phyloP scores from a whole-genome alignment of 2,797 vertebrate species.

The Pteronotus mesoamericanus region DNA sequence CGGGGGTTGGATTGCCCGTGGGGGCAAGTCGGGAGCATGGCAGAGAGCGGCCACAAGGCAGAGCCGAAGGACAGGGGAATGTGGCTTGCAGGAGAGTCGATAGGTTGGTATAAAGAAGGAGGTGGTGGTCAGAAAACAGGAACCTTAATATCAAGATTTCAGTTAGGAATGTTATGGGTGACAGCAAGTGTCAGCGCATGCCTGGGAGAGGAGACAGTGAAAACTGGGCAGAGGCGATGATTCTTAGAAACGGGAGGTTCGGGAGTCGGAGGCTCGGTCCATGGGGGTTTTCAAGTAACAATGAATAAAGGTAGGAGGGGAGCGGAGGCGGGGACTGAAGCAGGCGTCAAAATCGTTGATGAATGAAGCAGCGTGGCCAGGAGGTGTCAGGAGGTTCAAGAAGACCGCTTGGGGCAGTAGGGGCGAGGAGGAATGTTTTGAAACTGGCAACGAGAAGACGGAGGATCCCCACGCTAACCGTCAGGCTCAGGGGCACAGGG shows the following conservation, averaged over 20 bases:
- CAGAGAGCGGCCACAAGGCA: background rate
- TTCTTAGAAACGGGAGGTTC: background rate
- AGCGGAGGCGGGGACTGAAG: background rate
- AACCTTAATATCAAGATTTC: background rate
- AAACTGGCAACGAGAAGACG: background rate
- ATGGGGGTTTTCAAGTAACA: background rate
- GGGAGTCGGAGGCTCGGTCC: background rate
- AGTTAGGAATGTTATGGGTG: background rate
- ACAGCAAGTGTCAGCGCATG: background rate
- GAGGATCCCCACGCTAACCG: background rate
- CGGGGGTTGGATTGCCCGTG: background rate
- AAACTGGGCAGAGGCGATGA: background rate
- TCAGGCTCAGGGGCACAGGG: background rate
- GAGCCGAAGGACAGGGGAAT: background rate
- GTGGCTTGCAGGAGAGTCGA: background rate
- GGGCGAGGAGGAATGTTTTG: background rate
- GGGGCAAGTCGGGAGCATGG: background rate
- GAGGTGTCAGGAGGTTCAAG: background rate
- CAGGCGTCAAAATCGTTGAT: background rate
- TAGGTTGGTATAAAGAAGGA: background rate
- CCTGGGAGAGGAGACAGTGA: background rate
- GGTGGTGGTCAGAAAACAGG: background rate
- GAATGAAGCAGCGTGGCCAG: background rate
- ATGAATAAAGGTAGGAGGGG: background rate
- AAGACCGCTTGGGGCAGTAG: background rate